Evolutionary conservation across 2,797 vertebrate genomes (phyloP), one percentile per base, ranked within the genome.

Genomic region (Pogoniulus pusillus): DNA sequence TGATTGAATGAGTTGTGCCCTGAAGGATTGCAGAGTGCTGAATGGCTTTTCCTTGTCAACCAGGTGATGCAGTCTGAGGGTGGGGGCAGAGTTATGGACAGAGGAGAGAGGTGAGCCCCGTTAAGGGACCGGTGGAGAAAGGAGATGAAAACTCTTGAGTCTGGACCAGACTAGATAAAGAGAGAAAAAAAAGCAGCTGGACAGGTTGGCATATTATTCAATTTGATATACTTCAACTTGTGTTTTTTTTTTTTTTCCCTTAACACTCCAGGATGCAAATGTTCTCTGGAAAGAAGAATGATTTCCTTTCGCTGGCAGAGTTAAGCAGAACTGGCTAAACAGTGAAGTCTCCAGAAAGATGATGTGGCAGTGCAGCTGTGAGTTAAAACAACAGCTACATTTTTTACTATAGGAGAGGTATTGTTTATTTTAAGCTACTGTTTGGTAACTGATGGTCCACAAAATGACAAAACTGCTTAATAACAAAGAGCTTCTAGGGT

Each of bases 401-500:
- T 92, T 91, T 74, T 91, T 53, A 85, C 32, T 37, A 1, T 8
- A 68, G 58, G 72, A 71, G 65, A 87, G 32, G 26, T 45, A 77
- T 63, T 89, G 72, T 84, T 95, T 93, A 75, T 91, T 94, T 77
- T 89, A 93, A 85, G 73, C 69, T 75, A 79, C 90, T 86, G 41
- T 77, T 95, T 23, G 2, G 81, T 88, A 94, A 89, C 69, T 66
- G 81, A 82, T 87, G 81, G 75, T 57, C 92, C 91, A 84, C 78
- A 74, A 83, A 82, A 91, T 93, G 88, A 93, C 72, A 94, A 92
- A 94, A 88, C 72, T 82, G 78, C 93, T 96, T 87, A 95, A 95
- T 90, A 95, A 93, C 86, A 80, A 88, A 85, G 51, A 80, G 71
- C 85, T 96, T 85, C 85, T 58, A 70, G 70, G 87, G 76, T 89